Evolutionary conservation across 2,797 vertebrate species (phyloP).

Genomic region (Botia kubotai): DNA sequence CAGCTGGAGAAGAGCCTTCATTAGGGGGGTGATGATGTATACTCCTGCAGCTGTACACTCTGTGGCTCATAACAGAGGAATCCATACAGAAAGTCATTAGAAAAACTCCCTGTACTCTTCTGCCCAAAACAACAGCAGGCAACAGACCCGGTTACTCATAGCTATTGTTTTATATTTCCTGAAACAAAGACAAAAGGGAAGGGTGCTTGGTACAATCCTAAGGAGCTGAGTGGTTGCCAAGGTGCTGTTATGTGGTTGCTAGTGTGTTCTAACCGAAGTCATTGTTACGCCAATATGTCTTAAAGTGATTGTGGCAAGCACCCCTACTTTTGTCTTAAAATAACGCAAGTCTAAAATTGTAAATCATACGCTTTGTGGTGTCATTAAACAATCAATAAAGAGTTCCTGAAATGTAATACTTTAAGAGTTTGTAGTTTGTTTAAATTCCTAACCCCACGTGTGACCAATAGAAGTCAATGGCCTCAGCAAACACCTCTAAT

Average conservation of each 20-base stretch:
- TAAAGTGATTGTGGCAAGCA: too few species aligned
- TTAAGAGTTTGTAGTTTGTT: constrained; percentile 42
- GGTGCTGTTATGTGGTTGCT: too few species aligned
- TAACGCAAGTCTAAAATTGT: too few species aligned
- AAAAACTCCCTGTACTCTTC: constrained; percentile 20
- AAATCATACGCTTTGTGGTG: too few species aligned
- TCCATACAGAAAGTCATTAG: constrained; percentile 37
- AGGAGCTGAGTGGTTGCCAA: too few species aligned
- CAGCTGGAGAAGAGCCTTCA: constrained; percentile 44
- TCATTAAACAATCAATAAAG: too few species aligned
- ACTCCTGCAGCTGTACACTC: constrained; percentile 32
- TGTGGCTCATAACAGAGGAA: constrained; percentile 18
- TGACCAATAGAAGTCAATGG: constrained; percentile 29
- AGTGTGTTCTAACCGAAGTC: too few species aligned
- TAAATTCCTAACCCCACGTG: constrained; percentile 60
- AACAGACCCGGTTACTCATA: constrained; percentile 6
- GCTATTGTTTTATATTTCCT: constrained; percentile 2
- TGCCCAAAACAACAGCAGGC: background rate
- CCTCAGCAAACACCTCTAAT: too few species aligned
- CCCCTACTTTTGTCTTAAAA: too few species aligned
- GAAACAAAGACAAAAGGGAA: background rate
- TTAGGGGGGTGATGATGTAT: constrained; percentile 40
- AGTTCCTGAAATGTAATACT: constrained; percentile 40
- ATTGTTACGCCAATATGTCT: background rate
- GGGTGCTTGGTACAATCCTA: background rate